phyloP scores from a whole-genome alignment of 2,797 vertebrate genomes.

The Poeciliopsis paucimaculata region DNA sequence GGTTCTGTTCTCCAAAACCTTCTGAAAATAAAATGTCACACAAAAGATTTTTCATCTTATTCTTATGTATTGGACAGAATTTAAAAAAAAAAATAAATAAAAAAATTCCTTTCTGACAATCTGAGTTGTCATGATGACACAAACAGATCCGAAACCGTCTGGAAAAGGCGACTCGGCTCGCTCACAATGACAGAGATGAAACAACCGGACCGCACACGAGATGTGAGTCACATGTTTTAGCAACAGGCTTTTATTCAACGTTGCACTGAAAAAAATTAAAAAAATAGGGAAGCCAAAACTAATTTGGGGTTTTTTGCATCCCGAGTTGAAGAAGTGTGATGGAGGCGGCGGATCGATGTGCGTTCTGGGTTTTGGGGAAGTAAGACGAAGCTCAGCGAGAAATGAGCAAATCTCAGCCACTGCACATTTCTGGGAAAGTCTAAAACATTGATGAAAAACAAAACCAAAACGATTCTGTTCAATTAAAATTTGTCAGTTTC shows the following conservation, averaged over 20 bases:
- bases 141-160: background rate
- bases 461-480: too few relatives aligned
- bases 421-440: constrained; percentile 6
- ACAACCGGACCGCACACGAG: background rate
- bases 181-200: background rate
- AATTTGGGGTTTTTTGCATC: constrained; percentile 15
- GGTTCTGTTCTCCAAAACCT: background rate
- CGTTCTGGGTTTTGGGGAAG: constrained; percentile 30
- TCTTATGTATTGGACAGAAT: background rate
- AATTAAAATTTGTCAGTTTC: background rate
- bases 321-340: constrained; percentile 38
- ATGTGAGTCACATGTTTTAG: constrained; percentile 20
- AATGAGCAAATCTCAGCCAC: constrained; percentile 22
- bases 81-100: background rate
- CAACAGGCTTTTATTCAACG: constrained; percentile 26
- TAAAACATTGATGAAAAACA: background rate
- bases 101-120: background rate
- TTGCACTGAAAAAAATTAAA: background rate
- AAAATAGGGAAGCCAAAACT: constrained; percentile 1
- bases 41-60: background rate
- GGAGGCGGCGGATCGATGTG: background rate
- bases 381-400: constrained; percentile 21
- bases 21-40: background rate
- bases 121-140: background rate
- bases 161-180: background rate